Evolutionary conservation across 2,888 invertebrate species (phyloP).

Genomic region (Hermodice carunculata): DNA sequence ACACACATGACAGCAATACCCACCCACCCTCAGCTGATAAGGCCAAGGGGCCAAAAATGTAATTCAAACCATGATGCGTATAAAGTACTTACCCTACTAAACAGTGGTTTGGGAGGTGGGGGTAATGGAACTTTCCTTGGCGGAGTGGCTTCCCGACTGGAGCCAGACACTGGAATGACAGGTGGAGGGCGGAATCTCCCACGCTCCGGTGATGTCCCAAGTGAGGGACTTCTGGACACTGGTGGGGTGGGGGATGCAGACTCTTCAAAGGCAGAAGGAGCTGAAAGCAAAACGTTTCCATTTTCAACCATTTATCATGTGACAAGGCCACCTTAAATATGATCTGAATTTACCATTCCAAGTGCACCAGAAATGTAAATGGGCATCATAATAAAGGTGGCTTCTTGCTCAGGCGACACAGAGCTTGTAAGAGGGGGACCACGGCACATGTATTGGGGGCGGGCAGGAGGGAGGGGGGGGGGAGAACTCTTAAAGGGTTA

Average conservation of each 20-base stretch:
- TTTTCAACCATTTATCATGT: not conserved
- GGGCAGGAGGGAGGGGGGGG: not conserved
- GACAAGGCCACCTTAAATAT: not conserved
- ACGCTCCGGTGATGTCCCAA: constrained; percentile 20
- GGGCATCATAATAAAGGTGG: too few relatives aligned
- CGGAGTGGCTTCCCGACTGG: constrained; percentile 35
- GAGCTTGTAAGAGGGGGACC: too few relatives aligned
- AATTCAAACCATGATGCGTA: too few relatives aligned
- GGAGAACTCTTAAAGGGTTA: not conserved
- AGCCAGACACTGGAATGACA: constrained; percentile 12
- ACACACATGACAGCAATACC: too few relatives aligned
- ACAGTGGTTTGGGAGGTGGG: constrained; percentile 22
- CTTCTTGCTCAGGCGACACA: too few relatives aligned
- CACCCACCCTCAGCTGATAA: too few relatives aligned
- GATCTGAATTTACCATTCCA: too few relatives aligned
- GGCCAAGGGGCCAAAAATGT: too few relatives aligned
- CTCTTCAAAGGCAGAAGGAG: constrained; percentile 34
- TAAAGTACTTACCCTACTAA: constrained; percentile 33
- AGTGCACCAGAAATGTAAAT: too few relatives aligned
- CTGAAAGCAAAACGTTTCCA: constrained; percentile 19
- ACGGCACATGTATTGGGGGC: not conserved
- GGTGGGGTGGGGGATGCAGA: constrained; percentile 38
- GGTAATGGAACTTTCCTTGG: too few relatives aligned
- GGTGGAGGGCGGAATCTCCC: not conserved
- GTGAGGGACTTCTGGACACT: constrained; percentile 36